Conservation (phyloP, 2,797 vertebrate species). For the Chiloscyllium punctatum region DNA sequence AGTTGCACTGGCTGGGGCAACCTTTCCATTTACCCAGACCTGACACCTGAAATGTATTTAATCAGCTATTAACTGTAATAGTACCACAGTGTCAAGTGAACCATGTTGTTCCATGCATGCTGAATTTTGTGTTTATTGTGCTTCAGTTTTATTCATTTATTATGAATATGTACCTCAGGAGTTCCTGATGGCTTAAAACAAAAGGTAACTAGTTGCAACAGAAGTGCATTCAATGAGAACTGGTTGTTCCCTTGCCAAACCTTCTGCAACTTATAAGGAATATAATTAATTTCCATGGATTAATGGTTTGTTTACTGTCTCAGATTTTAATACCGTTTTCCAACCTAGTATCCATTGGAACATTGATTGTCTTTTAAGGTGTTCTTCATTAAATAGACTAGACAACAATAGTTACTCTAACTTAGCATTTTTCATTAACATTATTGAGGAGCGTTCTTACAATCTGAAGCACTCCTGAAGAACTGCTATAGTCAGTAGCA, state of each 20-base stretch:
- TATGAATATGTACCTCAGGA: not conserved
- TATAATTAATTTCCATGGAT: not conserved
- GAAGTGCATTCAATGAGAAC: not conserved
- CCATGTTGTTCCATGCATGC: not conserved
- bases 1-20: not conserved
- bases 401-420: not conserved
- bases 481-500: not conserved
- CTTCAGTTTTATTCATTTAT: not conserved
- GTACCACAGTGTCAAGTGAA: not conserved
- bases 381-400: no score
- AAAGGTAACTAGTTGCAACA: not conserved
- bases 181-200: not conserved
- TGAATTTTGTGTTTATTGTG: not conserved
- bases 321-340: not conserved
- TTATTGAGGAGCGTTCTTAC: not conserved
- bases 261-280: not conserved
- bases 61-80: not conserved
- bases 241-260: not conserved
- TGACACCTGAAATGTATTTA: not conserved
- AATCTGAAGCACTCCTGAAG: not conserved
- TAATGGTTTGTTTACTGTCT: not conserved
- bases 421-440: not conserved
- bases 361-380: not conserved
- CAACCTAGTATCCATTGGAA: not conserved
- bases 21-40: not conserved